These are phyloP conservation scores for Laticauda colubrina DNA, from an alignment of 2,113 vertebrate species.

Conservation along the genomic window DNA sequence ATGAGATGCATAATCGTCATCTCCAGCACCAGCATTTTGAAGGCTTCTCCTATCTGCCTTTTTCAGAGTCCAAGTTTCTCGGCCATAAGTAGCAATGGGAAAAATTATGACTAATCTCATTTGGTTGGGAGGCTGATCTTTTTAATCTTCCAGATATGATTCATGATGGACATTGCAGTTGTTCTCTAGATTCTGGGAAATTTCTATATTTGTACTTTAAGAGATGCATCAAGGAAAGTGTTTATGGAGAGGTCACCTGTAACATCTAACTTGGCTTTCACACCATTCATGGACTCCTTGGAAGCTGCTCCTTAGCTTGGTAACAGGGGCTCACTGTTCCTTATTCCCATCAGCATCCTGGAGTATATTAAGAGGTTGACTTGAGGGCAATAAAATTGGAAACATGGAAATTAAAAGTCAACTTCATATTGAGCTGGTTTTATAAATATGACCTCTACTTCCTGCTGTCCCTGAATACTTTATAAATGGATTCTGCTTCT, in stretches of 20 bases:
- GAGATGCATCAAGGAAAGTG: not conserved
- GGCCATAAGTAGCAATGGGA: not conserved
- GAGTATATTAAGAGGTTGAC: conserved; percentile 12
- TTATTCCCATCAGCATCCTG: not conserved
- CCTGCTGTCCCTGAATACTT: conserved; percentile 35
- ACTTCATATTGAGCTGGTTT: conserved; percentile 38
- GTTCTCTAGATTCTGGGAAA: not conserved
- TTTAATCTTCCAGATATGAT: not conserved
- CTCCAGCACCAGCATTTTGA: too few relatives aligned
- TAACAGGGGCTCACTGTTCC: not conserved
- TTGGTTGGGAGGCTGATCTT: not conserved
- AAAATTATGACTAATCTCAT: not conserved
- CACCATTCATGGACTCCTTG: not conserved
- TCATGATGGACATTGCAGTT: not conserved
- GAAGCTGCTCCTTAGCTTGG: not conserved
- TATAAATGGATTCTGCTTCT: conserved; percentile 37
- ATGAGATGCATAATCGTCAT: not conserved
- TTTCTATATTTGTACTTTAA: not conserved
- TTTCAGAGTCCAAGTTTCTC: not conserved
- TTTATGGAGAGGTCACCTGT: not conserved
- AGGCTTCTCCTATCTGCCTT: too few relatives aligned
- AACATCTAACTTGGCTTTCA: not conserved
- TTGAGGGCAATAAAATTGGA: conserved; percentile 43
- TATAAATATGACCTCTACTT: conserved; percentile 36
- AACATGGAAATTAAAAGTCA: conserved; percentile 43